These are phyloP conservation scores for Emydoidea blandingii DNA, from an alignment of 2,797 vertebrate species.

Conservation along the genomic window DNA sequence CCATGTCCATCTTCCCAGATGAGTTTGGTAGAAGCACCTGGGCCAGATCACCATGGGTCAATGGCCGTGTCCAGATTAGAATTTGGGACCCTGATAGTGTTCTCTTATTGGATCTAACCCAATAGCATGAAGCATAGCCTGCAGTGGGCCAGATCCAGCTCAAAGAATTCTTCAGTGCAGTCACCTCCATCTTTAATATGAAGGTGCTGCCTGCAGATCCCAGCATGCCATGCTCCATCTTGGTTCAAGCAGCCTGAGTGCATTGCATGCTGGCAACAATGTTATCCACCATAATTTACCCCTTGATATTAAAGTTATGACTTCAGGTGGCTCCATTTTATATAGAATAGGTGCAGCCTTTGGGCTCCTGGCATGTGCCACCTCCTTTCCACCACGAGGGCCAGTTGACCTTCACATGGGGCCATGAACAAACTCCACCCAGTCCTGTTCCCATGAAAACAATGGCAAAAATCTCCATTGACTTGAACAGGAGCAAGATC, in stretches of 20 bases:
- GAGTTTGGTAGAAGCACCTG: neutral
- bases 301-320: neutral
- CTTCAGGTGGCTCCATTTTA: neutral
- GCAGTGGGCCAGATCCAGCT: neutral
- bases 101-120: neutral
- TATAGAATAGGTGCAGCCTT: neutral
- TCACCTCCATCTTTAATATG: neutral
- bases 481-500: neutral
- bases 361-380: neutral
- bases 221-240: neutral
- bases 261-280: neutral
- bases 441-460: neutral
- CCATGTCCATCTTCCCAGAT: fast-evolving
- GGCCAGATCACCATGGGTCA: neutral
- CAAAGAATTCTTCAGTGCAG: neutral
- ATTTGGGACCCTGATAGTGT: neutral
- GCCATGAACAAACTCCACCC: neutral
- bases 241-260: neutral
- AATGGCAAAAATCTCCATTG: neutral
- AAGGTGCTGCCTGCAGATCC: neutral
- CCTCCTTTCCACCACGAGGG: fast-evolving
- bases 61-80: neutral
- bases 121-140: neutral
- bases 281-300: neutral
- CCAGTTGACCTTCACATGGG: neutral